Evolutionary conservation across 1,140 invertebrate genomes (phyloP).

Genomic region (Dinoponera quadriceps): DNA sequence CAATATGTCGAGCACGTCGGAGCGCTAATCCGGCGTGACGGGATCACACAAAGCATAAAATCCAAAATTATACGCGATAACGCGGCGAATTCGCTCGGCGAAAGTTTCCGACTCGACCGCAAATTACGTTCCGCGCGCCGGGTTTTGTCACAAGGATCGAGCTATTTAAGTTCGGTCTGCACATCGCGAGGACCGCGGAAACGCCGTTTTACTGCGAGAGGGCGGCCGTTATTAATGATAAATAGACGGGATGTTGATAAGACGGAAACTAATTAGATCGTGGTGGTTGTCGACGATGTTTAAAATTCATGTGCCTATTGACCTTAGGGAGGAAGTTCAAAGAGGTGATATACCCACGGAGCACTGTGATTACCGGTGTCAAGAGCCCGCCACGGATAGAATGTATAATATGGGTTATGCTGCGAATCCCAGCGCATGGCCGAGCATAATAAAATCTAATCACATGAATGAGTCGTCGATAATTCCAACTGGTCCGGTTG

Average conservation of each 20-base stretch:
- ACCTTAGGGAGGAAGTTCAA: conserved; percentile 66
- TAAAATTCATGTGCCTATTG: conserved; percentile 71
- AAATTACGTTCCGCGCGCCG: conserved; percentile 36
- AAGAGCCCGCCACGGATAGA: conserved; percentile 53
- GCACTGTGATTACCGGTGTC: conserved; percentile 66
- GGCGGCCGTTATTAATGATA: conserved; percentile 1
- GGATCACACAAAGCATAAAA: conserved; percentile 53
- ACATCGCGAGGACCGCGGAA: conserved; percentile 15
- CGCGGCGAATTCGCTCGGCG: conserved; percentile 8
- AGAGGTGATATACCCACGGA: conserved; percentile 45
- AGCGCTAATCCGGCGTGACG: conserved; percentile 38
- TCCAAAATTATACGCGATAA: conserved; percentile 36
- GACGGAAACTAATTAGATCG: conserved; percentile 62
- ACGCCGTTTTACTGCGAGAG: background rate
- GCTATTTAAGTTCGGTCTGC: conserved; percentile 28
- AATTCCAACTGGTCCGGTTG: conserved; percentile 33
- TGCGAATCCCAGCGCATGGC: conserved; percentile 29
- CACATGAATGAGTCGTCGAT: conserved; percentile 24
- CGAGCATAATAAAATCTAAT: conserved; percentile 68
- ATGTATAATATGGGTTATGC: conserved; percentile 57
- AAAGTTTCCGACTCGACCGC: conserved; percentile 26
- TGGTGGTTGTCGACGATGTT: conserved; percentile 48
- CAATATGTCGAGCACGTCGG: conserved; percentile 5
- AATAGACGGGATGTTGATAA: conserved; percentile 48
- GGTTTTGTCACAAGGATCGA: conserved; percentile 13